Evolutionary conservation across 1,140 invertebrate species (phyloP).

Genomic region (Apocrypta bakeri): DNA sequence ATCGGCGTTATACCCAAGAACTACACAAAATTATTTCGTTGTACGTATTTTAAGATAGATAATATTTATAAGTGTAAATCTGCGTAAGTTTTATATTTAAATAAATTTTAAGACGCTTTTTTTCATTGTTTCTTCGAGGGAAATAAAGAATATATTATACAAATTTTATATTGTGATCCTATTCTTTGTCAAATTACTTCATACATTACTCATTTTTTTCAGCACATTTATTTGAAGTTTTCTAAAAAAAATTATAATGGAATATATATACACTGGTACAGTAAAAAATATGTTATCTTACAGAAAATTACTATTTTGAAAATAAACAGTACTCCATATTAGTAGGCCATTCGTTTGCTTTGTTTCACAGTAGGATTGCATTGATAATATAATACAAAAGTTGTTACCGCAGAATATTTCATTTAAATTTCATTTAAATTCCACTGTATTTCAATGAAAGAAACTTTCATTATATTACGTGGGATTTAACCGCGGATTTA

Average conservation of each 20-base stretch:
- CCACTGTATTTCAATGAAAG: no score
- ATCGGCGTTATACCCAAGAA: not conserved
- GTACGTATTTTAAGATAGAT: not conserved
- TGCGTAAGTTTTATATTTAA: not conserved
- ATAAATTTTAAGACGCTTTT: not conserved
- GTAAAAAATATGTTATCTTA: no score
- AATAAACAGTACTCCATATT: not conserved
- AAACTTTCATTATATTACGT: no score
- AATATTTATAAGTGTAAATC: not conserved
- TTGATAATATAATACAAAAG: constrained; percentile 1
- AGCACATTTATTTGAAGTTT: no score
- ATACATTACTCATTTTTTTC: no score
- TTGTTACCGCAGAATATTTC: not conserved
- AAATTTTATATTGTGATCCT: not conserved
- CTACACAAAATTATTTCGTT: constrained; percentile 1
- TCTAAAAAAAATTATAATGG: no score
- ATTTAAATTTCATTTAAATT: not conserved
- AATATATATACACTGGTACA: no score
- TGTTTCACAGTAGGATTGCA: constrained; percentile 2
- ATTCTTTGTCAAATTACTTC: no score
- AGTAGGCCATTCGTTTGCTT: not conserved
- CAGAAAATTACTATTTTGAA: not conserved
- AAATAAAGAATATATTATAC: not conserved
- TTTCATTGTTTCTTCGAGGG: not conserved
- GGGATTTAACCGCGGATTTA: not conserved